These are phyloP conservation scores for Rhynchotus rufescens DNA, from an alignment of 2,797 vertebrate species.

Conservation along the genomic window DNA sequence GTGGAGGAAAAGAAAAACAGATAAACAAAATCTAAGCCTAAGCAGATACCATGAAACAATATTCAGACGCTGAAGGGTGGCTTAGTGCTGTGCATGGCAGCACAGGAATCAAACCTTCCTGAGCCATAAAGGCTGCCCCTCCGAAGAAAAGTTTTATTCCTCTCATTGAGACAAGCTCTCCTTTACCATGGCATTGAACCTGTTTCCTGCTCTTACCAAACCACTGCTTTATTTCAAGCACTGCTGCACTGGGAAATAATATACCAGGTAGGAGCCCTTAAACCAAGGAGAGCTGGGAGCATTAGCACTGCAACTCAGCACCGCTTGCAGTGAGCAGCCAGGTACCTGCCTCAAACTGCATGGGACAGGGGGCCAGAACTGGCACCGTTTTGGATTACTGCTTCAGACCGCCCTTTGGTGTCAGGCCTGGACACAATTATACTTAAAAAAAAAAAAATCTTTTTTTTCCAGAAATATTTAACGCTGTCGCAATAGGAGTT, in stretches of 20 bases:
- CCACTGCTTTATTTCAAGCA: background rate
- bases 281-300: background rate
- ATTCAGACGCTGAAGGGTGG: background rate
- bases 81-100: accelerated
- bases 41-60: background rate
- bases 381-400: accelerated
- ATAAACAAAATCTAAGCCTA: background rate
- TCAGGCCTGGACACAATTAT: accelerated
- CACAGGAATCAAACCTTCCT: accelerated
- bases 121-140: background rate
- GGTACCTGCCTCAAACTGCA: background rate
- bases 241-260: background rate
- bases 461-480: background rate
- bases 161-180: background rate
- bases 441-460: background rate
- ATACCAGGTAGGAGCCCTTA: background rate
- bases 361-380: accelerated
- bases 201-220: background rate
- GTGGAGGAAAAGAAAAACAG: background rate
- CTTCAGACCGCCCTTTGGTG: accelerated
- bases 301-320: background rate
- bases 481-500: background rate
- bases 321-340: accelerated
- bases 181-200: background rate
- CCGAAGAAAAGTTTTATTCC: background rate